A percentile compares a stretch with the other conserved stretches of the same genome.
Evolutionary conservation across 2,113 vertebrate species (phyloP).

Genomic region (Monopterus albus): DNA sequence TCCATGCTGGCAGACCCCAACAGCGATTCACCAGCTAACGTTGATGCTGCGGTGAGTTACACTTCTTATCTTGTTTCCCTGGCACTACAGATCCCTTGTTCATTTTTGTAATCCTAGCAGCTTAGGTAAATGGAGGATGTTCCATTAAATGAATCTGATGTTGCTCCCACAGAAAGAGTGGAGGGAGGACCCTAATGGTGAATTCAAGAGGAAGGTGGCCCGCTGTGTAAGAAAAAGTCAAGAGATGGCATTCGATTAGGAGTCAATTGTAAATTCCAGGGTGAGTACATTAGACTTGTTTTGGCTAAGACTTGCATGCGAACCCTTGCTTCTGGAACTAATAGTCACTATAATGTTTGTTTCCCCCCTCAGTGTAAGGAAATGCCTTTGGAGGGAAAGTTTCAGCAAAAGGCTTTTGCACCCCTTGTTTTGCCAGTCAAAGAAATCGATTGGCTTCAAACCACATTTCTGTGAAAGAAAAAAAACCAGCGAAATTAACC

Average conservation of each 20-base stretch:
- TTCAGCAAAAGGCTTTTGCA: constrained; percentile 77
- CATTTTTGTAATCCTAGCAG: not conserved
- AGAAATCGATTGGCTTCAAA: constrained; percentile 72
- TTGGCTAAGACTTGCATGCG: not conserved
- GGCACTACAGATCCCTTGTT: not conserved
- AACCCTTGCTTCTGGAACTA: not conserved
- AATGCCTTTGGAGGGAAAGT: constrained; percentile 77
- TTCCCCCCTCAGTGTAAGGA: constrained; percentile 67
- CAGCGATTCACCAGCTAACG: constrained; percentile 98
- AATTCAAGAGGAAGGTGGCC: constrained; percentile 87
- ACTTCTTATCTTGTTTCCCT: not conserved
- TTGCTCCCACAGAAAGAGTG: constrained; percentile 83
- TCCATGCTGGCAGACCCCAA: constrained; percentile 99
- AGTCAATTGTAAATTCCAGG: constrained; percentile 69
- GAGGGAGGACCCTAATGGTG: constrained; percentile 86
- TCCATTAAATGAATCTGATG: not conserved
- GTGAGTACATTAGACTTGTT: constrained; percentile 48
- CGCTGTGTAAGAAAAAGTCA: constrained; percentile 88
- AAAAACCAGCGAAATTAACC: constrained; percentile 78
- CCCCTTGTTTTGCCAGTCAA: constrained; percentile 80
- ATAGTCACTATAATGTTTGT: not conserved
- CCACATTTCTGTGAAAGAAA: constrained; percentile 74
- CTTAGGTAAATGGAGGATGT: not conserved
- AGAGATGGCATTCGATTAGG: constrained; percentile 87
- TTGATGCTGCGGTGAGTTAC: constrained; percentile 94